These are phyloP conservation scores for Papio anubis DNA, from an alignment of 2,113 vertebrate genomes.

Conservation along the genomic window DNA sequence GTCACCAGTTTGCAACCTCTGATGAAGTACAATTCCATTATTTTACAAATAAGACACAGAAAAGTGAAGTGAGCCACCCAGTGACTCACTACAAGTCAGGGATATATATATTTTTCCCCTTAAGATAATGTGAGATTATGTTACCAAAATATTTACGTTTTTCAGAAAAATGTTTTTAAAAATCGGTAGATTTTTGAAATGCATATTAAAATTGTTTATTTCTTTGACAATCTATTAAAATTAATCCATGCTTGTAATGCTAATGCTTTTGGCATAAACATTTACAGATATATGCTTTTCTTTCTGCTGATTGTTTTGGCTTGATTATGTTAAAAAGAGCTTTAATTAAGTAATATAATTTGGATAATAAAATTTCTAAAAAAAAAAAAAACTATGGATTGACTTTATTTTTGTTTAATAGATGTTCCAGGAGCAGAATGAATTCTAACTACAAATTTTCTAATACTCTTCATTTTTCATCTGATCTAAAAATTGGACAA, in stretches of 20 bases:
- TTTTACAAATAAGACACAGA: not conserved
- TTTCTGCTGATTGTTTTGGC: not conserved
- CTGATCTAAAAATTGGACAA: not conserved
- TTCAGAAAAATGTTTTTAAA: not conserved
- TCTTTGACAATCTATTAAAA: not conserved
- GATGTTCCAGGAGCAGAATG: not conserved
- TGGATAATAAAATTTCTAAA: not conserved
- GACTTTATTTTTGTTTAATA: constrained; percentile 3
- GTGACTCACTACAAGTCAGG: too few species aligned
- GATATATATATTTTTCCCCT: not conserved
- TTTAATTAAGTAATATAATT: not conserved
- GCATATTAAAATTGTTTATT: not conserved
- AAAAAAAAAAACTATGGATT: not conserved
- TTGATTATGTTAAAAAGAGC: not conserved
- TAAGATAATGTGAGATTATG: not conserved
- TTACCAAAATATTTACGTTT: not conserved
- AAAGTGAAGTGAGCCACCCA: not conserved
- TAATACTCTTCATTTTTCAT: not conserved
- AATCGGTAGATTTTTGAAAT: not conserved
- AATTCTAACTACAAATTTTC: constrained; percentile 11
- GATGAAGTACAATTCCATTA: not conserved
- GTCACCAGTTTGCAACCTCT: not conserved
- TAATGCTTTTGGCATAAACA: not conserved
- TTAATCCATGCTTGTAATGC: not conserved
- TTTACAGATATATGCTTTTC: not conserved